Conservation (phyloP, 2,797 vertebrate species). For the Artibeus lituratus region DNA sequence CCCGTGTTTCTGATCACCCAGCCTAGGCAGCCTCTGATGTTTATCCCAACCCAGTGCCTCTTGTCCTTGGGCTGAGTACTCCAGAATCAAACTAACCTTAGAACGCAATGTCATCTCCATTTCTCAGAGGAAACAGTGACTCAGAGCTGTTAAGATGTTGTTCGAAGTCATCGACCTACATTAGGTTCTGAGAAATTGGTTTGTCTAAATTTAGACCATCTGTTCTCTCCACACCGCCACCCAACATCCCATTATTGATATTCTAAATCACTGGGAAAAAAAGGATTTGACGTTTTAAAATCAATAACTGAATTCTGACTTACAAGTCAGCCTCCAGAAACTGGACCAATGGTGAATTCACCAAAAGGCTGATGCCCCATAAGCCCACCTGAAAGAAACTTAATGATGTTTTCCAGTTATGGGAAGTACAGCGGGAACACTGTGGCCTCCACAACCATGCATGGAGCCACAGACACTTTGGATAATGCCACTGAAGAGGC, state of each 20-base stretch:
- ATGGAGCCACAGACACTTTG: not conserved
- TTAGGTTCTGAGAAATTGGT: conserved; percentile 29
- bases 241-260: conserved; percentile 40
- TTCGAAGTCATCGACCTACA: conserved; percentile 28
- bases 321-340: conserved; percentile 28
- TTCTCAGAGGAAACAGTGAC: not conserved
- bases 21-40: not conserved
- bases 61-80: not conserved
- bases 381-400: not conserved
- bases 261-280: conserved; percentile 36
- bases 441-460: not conserved
- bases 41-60: not conserved
- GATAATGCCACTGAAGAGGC: not conserved
- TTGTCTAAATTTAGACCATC: conserved; percentile 15
- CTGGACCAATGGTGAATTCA: not conserved
- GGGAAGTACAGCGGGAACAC: not conserved
- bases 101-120: not conserved
- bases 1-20: not conserved
- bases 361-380: not conserved
- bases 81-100: not conserved
- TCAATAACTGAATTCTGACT: conserved; percentile 46
- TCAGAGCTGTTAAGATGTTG: not conserved
- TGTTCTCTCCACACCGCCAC: conserved; percentile 5
- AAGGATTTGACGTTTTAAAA: conserved; percentile 11
- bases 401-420: not conserved